Evolutionary conservation across 2,797 vertebrate genomes (phyloP).

Genomic region (Nothura maculosa): DNA sequence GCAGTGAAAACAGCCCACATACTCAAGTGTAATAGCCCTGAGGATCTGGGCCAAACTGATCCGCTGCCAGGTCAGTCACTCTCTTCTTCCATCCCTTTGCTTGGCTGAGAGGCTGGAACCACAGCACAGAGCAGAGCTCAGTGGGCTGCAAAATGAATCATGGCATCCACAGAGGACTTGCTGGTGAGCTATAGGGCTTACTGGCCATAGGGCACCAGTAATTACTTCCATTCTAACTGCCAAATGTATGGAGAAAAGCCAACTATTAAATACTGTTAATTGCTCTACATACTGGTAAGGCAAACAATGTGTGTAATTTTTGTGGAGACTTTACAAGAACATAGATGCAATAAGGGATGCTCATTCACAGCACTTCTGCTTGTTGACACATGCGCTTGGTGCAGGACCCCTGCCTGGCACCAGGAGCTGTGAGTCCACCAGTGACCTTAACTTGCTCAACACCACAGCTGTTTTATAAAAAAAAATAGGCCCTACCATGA

Average conservation of each 20-base stretch:
- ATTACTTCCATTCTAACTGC: background rate
- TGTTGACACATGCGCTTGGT: rapidly evolving
- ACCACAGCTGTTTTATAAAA: background rate
- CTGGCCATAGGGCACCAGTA: rapidly evolving
- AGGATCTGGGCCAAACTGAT: rapidly evolving
- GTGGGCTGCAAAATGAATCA: background rate
- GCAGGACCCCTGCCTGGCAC: background rate
- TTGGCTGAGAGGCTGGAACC: background rate
- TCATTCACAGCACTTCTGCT: background rate
- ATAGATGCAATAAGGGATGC: background rate
- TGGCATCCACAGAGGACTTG: background rate
- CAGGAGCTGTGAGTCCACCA: rapidly evolving
- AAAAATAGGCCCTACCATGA: background rate
- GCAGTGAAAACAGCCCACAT: background rate
- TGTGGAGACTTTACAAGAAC: background rate
- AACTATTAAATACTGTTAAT: background rate
- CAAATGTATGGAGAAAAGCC: rapidly evolving
- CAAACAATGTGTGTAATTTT: background rate
- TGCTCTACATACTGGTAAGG: background rate
- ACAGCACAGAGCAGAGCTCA: background rate
- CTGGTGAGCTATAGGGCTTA: background rate
- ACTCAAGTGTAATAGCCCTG: background rate
- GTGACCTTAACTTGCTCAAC: background rate
- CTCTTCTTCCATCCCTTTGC: background rate
- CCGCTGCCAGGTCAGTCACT: background rate